A percentile compares a stretch with the other conserved stretches of the same genome.
phyloP scores from a whole-genome alignment of 2,113 vertebrate species.

The Vulpes ferrilata region DNA sequence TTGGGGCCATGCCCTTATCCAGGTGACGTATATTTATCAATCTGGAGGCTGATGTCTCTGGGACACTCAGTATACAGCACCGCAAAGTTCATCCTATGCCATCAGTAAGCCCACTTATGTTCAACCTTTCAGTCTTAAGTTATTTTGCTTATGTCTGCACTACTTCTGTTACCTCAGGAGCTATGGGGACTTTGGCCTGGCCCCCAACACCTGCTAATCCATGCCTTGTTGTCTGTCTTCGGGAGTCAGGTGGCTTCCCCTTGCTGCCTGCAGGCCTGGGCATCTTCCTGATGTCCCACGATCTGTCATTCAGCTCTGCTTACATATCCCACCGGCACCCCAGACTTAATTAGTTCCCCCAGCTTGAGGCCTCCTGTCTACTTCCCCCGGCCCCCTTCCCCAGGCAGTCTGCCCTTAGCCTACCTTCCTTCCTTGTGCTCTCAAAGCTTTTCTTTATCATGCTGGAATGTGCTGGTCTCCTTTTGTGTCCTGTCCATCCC shows the following conservation, averaged over 20 bases:
- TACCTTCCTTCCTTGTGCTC: not conserved
- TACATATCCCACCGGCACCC: not conserved
- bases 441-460: not conserved
- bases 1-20: slow-evolving; percentile 21
- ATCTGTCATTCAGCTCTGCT: not conserved
- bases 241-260: slow-evolving; percentile 47
- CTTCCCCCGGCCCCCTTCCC: not conserved
- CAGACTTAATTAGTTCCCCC: not conserved
- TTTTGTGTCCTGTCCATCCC: not conserved
- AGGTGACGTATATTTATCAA: slow-evolving; percentile 37
- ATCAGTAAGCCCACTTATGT: slow-evolving; percentile 33
- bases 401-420: not conserved
- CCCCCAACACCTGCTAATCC: slow-evolving; percentile 1
- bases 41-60: slow-evolving; percentile 27
- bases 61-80: not conserved
- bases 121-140: slow-evolving; percentile 49
- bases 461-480: not conserved
- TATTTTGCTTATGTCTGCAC: not conserved
- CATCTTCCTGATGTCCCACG: not conserved
- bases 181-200: slow-evolving; percentile 31
- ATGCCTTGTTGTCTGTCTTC: slow-evolving; percentile 59
- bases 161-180: slow-evolving; percentile 46
- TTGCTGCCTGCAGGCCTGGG: not conserved
- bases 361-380: not conserved
- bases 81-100: not conserved